Percentiles rank a stretch among this genome's conserved stretches.
phyloP scores from a whole-genome alignment of 1,140 invertebrate species.

The Steinernema feltiae region DNA sequence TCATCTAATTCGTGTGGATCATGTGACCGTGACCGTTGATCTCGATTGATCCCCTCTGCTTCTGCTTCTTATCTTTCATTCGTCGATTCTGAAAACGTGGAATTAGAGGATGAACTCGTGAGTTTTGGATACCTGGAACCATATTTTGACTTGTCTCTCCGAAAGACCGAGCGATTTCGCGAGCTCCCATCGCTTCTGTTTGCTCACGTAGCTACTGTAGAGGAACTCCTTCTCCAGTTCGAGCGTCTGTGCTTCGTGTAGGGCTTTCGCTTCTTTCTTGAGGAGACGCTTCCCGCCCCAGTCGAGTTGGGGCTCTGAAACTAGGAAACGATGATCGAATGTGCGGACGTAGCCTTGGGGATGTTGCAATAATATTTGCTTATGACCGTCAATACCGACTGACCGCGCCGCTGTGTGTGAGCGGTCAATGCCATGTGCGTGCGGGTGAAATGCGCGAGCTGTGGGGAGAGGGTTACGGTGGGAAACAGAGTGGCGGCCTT shows the following conservation, averaged over 20 bases:
- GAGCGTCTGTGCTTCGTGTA: conserved; percentile 90
- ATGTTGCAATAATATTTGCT: not conserved
- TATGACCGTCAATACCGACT: conserved; percentile 1
- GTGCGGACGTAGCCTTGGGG: not conserved
- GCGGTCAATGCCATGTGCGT: not conserved
- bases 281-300: conserved; percentile 28
- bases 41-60: conserved; percentile 34
- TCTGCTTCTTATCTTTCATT: conserved; percentile 56
- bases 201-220: conserved; percentile 90
- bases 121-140: conserved; percentile 63
- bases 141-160: conserved; percentile 77
- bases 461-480: not conserved
- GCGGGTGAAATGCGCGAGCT: not conserved
- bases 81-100: conserved; percentile 48
- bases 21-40: conserved; percentile 18
- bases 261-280: conserved; percentile 72
- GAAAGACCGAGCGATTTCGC: conserved; percentile 84
- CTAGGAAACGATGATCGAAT: not conserved
- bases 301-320: conserved; percentile 28
- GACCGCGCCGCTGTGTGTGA: not conserved
- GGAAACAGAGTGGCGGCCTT: no score
- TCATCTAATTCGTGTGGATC: conserved; percentile 6
- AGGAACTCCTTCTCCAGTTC: conserved; percentile 95
- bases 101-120: not conserved
- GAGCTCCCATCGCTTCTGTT: conserved; percentile 92